These are phyloP conservation scores for Cheilosia pagana DNA, from an alignment of 2,888 invertebrate genomes.

Conservation along the genomic window DNA sequence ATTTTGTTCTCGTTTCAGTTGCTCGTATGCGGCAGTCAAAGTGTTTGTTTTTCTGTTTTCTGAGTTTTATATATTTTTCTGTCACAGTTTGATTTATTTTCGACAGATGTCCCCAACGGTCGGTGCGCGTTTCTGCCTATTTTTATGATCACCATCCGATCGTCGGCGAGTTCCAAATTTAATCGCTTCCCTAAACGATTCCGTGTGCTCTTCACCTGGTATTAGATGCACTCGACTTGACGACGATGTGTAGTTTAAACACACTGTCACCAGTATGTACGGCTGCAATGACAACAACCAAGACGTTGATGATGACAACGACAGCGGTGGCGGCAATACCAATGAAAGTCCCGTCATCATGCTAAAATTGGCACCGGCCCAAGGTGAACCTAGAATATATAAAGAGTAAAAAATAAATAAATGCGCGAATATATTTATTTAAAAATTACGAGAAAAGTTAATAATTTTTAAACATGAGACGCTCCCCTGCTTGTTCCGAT, in stretches of 20 bases:
- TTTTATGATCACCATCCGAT: conserved; percentile 55
- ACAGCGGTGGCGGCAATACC: conserved; percentile 70
- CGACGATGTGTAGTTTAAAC: conserved; percentile 63
- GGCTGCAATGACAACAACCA: conserved; percentile 68
- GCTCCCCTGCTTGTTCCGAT: conserved; percentile 8
- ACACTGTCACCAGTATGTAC: conserved; percentile 67
- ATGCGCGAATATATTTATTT: conserved; percentile 29
- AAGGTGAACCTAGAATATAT: conserved; percentile 70
- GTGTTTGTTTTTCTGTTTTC: neutral
- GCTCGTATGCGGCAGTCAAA: conserved; percentile 13
- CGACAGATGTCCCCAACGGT: conserved; percentile 61
- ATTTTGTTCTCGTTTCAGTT: conserved; percentile 16
- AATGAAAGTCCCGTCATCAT: conserved; percentile 75
- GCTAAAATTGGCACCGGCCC: conserved; percentile 73
- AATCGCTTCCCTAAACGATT: conserved; percentile 43
- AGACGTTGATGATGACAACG: conserved; percentile 59
- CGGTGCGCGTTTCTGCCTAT: conserved; percentile 40
- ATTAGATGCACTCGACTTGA: conserved; percentile 46
- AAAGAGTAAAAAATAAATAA: conserved; percentile 22
- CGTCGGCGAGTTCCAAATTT: conserved; percentile 37
- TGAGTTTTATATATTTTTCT: conserved; percentile 3
- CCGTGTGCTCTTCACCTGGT: conserved; percentile 53
- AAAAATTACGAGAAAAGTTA: conserved; percentile 51
- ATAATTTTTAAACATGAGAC: conserved; percentile 43
- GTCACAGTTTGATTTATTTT: conserved; percentile 61